These are phyloP conservation scores for Selene dorsalis DNA, from an alignment of 2,797 vertebrate species.

Conservation along the genomic window DNA sequence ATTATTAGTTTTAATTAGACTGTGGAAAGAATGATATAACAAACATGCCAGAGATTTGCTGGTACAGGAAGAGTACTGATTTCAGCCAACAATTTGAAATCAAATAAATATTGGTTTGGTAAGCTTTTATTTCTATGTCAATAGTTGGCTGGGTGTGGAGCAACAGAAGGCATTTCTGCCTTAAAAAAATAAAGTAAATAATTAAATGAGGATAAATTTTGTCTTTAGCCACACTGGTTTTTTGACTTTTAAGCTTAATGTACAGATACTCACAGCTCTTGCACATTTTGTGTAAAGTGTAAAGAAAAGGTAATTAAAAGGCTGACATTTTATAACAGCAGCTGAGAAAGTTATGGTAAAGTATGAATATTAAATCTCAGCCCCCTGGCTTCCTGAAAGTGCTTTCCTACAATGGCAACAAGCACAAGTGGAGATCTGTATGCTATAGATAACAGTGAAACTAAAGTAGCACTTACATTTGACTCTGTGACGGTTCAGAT, in stretches of 20 bases:
- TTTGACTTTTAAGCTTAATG: too few relatives aligned
- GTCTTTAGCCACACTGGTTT: too few relatives aligned
- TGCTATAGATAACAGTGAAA: background rate
- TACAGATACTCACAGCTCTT: too few relatives aligned
- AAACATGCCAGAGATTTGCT: background rate
- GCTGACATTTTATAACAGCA: background rate
- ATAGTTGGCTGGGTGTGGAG: background rate
- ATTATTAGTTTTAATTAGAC: background rate
- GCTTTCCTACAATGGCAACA: background rate
- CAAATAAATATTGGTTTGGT: conserved; percentile 6
- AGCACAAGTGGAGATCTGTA: background rate
- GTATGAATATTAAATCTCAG: background rate
- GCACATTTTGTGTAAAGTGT: too few relatives aligned
- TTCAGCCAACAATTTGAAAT: background rate
- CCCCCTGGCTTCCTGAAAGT: background rate
- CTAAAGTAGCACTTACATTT: background rate
- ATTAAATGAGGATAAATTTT: too few relatives aligned
- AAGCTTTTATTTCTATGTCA: background rate
- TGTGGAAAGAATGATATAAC: background rate
- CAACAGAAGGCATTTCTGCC: background rate
- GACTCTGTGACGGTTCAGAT: background rate
- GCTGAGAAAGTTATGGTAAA: background rate
- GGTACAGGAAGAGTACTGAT: background rate
- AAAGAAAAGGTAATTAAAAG: background rate
- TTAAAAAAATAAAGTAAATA: background rate